Base-by-base conservation (phyloP, 1,140 invertebrate species). In the Drosophila bipectinata region DNA sequence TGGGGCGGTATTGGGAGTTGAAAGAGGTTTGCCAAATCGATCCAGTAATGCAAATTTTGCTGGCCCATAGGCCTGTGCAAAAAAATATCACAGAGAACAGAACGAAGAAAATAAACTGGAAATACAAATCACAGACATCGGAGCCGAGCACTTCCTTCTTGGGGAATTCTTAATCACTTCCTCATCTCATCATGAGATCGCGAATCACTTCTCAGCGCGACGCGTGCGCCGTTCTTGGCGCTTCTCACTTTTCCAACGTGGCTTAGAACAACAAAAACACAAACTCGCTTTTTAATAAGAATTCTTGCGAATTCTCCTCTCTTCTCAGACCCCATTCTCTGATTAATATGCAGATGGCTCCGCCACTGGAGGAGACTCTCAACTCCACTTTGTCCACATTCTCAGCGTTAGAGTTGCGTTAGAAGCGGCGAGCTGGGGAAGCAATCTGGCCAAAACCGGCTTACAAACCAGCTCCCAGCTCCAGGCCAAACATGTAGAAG, bases 211-310 rank as follows among this genome's bases (percentile, higher is more conserved):
- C 69, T 72, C 68, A 72, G 59, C 48, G 37, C 56, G 66, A 73
- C 80, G 66, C 80, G 80, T 84, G 80, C 77, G 72, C 81, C 55
- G 80, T 84, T 84, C 80, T 84, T 69, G 71, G 81, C 81, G 81
- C 67, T 80, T 84, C 80, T 84, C 80, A 84, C 80, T 84, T 84
- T 84, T 84, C 81, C 80, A 77, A 63, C 34, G 82, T 62, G 49
- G 49, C 69, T 71, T 71, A 71, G 63, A 71, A 72, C 47, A 71
- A 72, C 66, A 72, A 72, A 72, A 71, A 62, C 63, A 62, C 60
- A 83, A 83, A 84, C 80, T 84, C 80, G 80, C 80, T 84, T 84
- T 84, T 84, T 84, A 85, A 84, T 84, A 84, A 84, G 80, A 85
- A 85, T 85, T 84, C 81, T 85, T 84, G 81, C 81, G 72, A 84